Percentiles rank a stretch among this genome's conserved stretches.
phyloP scores from a whole-genome alignment of 2,888 invertebrate genomes.

The Drosophila neutralis region DNA sequence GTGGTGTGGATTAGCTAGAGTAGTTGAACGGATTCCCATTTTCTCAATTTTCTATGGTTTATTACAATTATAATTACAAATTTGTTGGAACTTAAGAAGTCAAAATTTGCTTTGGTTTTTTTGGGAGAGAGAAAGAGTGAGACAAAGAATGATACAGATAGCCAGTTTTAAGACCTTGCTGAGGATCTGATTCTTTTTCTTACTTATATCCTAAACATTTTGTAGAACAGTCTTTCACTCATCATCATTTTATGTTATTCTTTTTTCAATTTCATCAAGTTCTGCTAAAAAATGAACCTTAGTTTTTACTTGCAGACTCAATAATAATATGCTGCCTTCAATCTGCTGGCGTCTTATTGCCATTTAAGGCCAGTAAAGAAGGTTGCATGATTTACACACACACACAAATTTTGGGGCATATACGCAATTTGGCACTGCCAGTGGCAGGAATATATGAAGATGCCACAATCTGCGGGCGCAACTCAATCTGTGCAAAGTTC shows the following conservation, averaged over 20 bases:
- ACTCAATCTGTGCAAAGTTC: constrained; percentile 30
- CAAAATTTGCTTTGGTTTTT: background rate
- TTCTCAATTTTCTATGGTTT: constrained; percentile 26
- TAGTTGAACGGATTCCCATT: constrained; percentile 20
- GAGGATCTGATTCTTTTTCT: background rate
- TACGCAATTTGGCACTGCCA: constrained; percentile 32
- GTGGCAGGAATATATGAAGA: constrained; percentile 39
- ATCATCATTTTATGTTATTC: background rate
- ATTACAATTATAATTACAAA: constrained; percentile 33
- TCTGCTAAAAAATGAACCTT: too few species aligned
- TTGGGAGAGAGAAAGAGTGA: background rate
- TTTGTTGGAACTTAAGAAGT: background rate
- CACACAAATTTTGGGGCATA: constrained; percentile 7
- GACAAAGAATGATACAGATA: background rate
- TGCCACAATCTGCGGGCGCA: constrained; percentile 48
- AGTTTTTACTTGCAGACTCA: background rate
- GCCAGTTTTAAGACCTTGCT: background rate
- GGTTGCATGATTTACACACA: constrained; percentile 7
- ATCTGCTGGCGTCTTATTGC: constrained; percentile 34
- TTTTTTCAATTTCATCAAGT: background rate
- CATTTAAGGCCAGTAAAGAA: constrained; percentile 18
- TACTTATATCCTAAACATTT: background rate
- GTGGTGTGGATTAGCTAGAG: background rate
- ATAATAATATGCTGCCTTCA: constrained; percentile 8
- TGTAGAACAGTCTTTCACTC: background rate